Conservation (phyloP, 2,113 vertebrate genomes). For the Xyrauchen texanus region DNA sequence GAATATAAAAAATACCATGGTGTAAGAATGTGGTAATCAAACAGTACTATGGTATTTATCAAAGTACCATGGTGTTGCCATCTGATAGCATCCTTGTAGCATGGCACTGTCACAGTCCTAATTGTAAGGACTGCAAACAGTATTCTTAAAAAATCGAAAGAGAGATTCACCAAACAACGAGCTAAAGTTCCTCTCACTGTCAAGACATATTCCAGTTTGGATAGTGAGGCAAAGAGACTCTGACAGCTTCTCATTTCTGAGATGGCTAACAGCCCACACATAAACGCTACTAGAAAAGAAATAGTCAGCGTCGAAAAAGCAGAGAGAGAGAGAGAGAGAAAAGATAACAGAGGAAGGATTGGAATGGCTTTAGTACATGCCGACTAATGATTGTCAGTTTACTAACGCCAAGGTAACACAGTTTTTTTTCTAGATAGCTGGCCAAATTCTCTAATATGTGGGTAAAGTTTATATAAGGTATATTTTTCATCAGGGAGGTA, state of each 20-base stretch:
- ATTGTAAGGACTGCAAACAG: background rate
- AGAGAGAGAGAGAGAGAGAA: conserved; percentile 42
- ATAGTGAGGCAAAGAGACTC: conserved; percentile 66
- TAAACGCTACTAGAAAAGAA: background rate
- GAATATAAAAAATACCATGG: too few species aligned
- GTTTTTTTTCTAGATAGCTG: too few species aligned
- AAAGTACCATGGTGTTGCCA: background rate
- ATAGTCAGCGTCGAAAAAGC: conserved; percentile 52
- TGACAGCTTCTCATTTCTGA: conserved; percentile 48
- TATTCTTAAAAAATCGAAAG: background rate
- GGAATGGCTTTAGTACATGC: too few species aligned
- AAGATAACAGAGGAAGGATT: conserved; percentile 47
- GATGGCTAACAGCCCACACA: conserved; percentile 30
- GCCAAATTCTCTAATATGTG: too few species aligned
- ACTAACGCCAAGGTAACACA: too few species aligned
- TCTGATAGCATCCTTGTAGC: too few species aligned
- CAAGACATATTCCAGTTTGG: conserved; percentile 16
- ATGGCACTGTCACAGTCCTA: too few species aligned
- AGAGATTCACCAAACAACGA: background rate
- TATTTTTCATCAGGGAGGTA: too few species aligned
- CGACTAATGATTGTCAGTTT: too few species aligned
- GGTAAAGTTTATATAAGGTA: too few species aligned
- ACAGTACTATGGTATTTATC: too few species aligned
- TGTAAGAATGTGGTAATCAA: too few species aligned
- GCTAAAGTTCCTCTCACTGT: conserved; percentile 7